Conservation (phyloP, 2,797 vertebrate species). For the Chlorospingus semifuscus region DNA sequence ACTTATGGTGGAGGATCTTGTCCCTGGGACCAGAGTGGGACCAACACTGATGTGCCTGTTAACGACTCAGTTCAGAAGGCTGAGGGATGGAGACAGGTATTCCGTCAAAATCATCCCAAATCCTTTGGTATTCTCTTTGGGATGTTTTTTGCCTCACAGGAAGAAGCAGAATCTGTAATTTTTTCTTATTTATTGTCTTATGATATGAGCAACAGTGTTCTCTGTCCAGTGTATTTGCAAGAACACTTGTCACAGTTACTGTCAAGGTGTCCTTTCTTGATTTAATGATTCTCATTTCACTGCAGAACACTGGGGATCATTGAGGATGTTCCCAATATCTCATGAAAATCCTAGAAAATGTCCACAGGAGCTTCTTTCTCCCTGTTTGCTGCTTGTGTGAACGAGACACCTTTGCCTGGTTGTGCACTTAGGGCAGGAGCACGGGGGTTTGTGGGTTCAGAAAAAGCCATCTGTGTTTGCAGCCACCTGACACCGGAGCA, state of each 20-base stretch:
- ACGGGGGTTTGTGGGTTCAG: fast-evolving
- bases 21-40: slow-evolving; percentile 72
- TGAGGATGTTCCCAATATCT: not conserved
- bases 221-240: not conserved
- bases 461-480: not conserved
- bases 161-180: not conserved
- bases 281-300: not conserved
- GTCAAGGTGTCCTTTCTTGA: not conserved
- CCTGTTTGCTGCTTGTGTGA: not conserved
- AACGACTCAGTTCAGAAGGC: slow-evolving; percentile 67
- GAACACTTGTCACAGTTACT: not conserved
- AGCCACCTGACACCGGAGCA: not conserved
- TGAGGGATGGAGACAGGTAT: slow-evolving; percentile 76
- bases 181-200: not conserved
- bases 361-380: not conserved
- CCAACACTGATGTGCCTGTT: slow-evolving; percentile 73
- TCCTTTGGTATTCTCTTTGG: not conserved
- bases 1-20: slow-evolving; percentile 74
- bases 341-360: not conserved
- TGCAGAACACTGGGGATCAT: not conserved
- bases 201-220: not conserved
- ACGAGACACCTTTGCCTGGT: fast-evolving
- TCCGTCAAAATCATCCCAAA: not conserved
- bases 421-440: not conserved
- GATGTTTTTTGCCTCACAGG: not conserved